Evolutionary conservation across 1,140 invertebrate species (phyloP), one percentile per base, ranked within the genome.

Genomic region (Prorops nasuta): DNA sequence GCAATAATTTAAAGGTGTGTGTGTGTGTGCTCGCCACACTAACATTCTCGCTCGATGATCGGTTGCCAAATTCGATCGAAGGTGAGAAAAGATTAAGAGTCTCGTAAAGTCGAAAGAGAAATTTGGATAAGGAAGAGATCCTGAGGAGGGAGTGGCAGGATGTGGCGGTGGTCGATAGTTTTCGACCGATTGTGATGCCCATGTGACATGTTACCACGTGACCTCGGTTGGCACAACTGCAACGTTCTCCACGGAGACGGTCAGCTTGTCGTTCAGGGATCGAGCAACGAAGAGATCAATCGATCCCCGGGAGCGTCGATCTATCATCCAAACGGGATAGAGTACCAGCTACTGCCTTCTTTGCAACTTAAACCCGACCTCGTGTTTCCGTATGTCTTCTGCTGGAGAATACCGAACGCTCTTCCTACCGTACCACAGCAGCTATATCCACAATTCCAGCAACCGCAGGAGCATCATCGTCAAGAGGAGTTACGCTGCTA

Each of bases 141-240:
- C n/a, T n/a, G n/a, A n/a, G n/a, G n/a, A n/a, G n/a, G n/a, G n/a
- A n/a, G n/a, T n/a, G n/a, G n/a, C n/a, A 28, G 6, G 24, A 28
- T 28, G 15, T 8, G 51, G 41, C 51, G 58, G 43, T 60, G 60
- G 58, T 52, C n/a, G n/a, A n/a, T n/a, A n/a, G n/a, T n/a, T n/a
- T n/a, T n/a, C n/a, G n/a, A n/a, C n/a, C n/a, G n/a, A n/a, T n/a
- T n/a, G n/a, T n/a, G n/a, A 71, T 71, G 72, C 67, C 63, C 58
- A 57, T 67, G 68, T 74, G 73, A 73, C 67, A 76, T 76, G 73
- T 73, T 71, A 64, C 59, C 66, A 49, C 68, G 66, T 59, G 71
- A 69, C 59, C 64, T 58, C 51, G 56, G 48, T 52, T 65, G 66
- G 66, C 61, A 58, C 59, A 62, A 69, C 54, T 59, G 58, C 54